phyloP scores from a whole-genome alignment of 2,797 vertebrate genomes.

The Ceryle rudis region DNA sequence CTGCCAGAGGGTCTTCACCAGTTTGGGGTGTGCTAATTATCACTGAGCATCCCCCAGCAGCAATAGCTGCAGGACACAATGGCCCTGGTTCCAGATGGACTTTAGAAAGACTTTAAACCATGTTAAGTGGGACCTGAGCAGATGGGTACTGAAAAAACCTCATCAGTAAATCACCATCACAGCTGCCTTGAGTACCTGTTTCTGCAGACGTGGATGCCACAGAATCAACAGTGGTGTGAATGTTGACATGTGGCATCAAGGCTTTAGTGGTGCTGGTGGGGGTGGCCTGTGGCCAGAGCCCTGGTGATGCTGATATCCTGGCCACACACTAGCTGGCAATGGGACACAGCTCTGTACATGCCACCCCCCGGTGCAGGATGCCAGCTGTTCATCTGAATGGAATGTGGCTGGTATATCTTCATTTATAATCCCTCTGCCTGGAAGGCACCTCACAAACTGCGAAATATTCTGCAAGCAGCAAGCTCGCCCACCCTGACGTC shows the following conservation, averaged over 20 bases:
- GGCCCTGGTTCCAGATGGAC: too few species aligned
- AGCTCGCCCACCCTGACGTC: neutral
- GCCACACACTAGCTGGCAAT: fast-evolving
- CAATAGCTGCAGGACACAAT: fast-evolving
- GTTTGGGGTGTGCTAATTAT: fast-evolving
- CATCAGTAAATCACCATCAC: too few species aligned
- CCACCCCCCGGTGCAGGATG: neutral
- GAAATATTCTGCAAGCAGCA: neutral
- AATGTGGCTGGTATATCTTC: neutral
- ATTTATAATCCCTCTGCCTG: neutral
- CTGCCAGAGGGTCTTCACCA: neutral
- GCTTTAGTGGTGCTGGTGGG: neutral
- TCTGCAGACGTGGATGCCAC: fast-evolving
- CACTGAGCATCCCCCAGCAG: neutral
- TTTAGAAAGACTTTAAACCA: neutral
- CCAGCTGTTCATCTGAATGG: neutral
- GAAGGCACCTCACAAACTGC: neutral
- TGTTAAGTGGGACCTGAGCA: neutral
- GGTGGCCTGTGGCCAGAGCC: neutral
- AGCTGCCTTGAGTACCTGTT: neutral
- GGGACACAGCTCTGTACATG: fast-evolving
- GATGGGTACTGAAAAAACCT: neutral
- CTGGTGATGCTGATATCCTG: neutral
- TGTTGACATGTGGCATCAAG: fast-evolving
- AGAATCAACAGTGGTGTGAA: fast-evolving